phyloP scores from a whole-genome alignment of 2,113 vertebrate genomes.

The Nerophis ophidion region DNA sequence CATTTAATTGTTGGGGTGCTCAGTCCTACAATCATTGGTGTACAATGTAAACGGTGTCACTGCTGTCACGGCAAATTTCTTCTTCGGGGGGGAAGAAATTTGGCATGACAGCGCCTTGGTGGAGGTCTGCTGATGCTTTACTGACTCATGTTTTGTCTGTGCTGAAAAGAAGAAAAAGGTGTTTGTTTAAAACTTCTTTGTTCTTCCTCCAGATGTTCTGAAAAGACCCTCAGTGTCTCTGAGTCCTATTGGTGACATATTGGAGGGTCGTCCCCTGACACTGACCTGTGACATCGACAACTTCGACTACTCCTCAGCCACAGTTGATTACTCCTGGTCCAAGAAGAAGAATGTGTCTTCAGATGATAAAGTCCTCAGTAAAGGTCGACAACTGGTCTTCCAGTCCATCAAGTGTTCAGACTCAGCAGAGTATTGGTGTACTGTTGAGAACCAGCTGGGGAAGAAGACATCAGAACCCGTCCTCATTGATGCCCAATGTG shows the following conservation, averaged over 20 bases:
- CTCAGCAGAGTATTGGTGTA: background rate
- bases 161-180: no score
- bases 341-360: background rate
- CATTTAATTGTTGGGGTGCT: no score
- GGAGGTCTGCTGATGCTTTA: background rate
- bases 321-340: slow-evolving; percentile 1
- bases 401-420: background rate
- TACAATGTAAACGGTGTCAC: no score
- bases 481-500: slow-evolving; percentile 29
- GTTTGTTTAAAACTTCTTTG: background rate
- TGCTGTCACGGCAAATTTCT: no score
- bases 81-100: no score
- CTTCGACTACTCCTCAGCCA: background rate
- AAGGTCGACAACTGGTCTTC: background rate
- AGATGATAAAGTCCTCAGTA: background rate
- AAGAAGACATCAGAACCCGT: background rate
- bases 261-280: background rate
- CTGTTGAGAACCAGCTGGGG: background rate
- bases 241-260: background rate
- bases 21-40: no score
- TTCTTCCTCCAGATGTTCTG: background rate
- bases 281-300: background rate
- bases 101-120: background rate
- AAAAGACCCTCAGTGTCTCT: background rate
- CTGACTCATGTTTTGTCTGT: background rate